Evolutionary conservation across 2,113 vertebrate genomes (phyloP).

Genomic region (Tachuris rubrigastra): DNA sequence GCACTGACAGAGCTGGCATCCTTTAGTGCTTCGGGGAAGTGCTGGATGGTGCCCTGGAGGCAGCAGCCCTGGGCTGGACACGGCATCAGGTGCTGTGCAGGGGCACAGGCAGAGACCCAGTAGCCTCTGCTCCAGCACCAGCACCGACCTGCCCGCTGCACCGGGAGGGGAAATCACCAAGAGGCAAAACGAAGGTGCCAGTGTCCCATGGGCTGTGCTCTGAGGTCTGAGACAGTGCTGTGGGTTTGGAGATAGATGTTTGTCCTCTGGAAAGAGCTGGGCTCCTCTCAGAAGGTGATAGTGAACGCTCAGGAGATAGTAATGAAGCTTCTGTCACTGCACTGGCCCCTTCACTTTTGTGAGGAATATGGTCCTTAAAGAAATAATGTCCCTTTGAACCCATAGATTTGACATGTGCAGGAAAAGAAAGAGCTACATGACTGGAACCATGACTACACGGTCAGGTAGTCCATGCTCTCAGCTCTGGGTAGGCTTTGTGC

Average conservation of each 20-base stretch:
- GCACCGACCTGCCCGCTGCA: background rate
- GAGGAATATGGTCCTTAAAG: background rate
- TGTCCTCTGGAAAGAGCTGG: background rate
- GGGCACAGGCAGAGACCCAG: background rate
- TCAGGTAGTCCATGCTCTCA: background rate
- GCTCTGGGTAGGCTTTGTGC: background rate
- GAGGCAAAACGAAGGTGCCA: background rate
- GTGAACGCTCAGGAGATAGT: background rate
- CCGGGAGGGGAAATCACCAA: background rate
- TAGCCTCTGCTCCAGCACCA: background rate
- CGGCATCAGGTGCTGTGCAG: too few species aligned
- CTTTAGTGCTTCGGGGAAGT: constrained; percentile 22
- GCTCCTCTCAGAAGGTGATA: background rate
- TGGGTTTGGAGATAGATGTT: background rate
- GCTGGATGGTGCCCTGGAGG: background rate
- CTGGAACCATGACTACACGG: background rate
- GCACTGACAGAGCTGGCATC: constrained; percentile 56
- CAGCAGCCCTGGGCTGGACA: background rate
- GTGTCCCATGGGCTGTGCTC: background rate
- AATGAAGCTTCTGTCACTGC: background rate
- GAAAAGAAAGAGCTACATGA: background rate
- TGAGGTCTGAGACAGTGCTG: background rate
- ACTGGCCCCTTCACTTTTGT: background rate
- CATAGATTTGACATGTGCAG: background rate
- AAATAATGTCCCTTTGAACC: background rate